Percentiles rank a stretch among this genome's conserved stretches.
Evolutionary conservation across 2,113 vertebrate genomes (phyloP).

Genomic region (Ctenomys sociabilis): DNA sequence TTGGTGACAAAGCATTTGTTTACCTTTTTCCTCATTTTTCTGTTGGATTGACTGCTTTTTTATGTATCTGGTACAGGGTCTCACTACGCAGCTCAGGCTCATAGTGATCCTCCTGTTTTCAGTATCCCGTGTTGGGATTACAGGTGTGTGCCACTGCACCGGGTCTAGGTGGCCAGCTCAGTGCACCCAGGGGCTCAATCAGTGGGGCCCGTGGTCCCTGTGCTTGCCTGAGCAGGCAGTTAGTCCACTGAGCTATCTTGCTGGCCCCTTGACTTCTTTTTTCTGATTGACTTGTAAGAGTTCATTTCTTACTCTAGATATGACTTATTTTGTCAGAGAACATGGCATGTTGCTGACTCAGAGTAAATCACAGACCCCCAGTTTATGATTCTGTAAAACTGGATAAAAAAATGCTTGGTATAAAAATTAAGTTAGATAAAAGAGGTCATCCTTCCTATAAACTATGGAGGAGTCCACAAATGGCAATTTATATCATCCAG

Average conservation of each 20-base stretch:
- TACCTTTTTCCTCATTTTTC: slow-evolving; percentile 42
- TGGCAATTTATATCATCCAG: slow-evolving; percentile 21
- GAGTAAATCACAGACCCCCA: neutral
- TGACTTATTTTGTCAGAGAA: slow-evolving; percentile 21
- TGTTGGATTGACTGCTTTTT: neutral
- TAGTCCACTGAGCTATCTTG: too few species aligned
- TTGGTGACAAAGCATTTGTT: neutral
- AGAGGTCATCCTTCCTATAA: slow-evolving; percentile 50
- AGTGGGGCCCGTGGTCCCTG: too few species aligned
- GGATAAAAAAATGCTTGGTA: neutral
- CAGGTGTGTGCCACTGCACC: too few species aligned
- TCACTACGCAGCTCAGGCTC: too few species aligned
- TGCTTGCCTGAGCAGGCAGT: too few species aligned
- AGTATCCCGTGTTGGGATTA: too few species aligned
- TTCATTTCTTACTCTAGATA: slow-evolving; percentile 31
- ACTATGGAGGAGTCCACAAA: slow-evolving; percentile 18
- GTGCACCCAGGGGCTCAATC: too few species aligned
- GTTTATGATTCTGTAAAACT: slow-evolving; percentile 59
- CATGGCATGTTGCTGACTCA: neutral
- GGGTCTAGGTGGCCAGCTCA: too few species aligned
- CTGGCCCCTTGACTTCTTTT: neutral
- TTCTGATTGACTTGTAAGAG: neutral
- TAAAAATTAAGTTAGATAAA: slow-evolving; percentile 42
- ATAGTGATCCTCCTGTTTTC: too few species aligned
- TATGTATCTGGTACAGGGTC: too few species aligned